Evolutionary conservation across 2,113 vertebrate species (phyloP).

Genomic region (Toxotes jaculatrix): DNA sequence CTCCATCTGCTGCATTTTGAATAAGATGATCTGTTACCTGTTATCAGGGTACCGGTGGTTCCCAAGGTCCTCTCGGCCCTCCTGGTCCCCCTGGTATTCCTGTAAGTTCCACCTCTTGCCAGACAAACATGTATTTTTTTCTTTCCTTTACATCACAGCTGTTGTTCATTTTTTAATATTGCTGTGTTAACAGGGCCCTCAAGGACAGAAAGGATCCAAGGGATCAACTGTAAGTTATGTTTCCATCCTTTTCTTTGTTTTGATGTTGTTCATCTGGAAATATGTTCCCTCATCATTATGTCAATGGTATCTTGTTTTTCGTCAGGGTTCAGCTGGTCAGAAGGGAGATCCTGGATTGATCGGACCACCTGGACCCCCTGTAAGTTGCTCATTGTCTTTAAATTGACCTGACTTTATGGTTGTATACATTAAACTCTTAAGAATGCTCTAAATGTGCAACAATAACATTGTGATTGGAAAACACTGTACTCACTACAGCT

Average conservation of each 20-base stretch:
- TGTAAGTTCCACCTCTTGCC: conserved; percentile 83
- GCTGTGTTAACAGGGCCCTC: conserved; percentile 86
- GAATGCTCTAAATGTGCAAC: background rate
- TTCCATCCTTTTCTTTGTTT: conserved; percentile 16
- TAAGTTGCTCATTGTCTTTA: conserved; percentile 79
- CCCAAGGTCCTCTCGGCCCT: conserved; percentile 91
- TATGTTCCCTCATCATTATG: background rate
- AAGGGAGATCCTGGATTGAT: conserved; percentile 95
- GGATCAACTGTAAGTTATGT: conserved; percentile 90
- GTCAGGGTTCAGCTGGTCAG: conserved; percentile 91
- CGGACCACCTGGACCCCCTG: conserved; percentile 93
- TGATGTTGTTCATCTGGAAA: background rate
- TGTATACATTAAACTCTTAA: background rate
- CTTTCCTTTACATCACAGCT: background rate
- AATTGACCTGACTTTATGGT: background rate
- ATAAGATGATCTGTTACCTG: conserved; percentile 11
- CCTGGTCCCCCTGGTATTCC: conserved; percentile 96
- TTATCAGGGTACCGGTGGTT: conserved; percentile 88
- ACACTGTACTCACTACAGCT: background rate
- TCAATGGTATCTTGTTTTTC: conserved; percentile 12
- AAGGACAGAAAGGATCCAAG: conserved; percentile 96
- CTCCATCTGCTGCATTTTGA: background rate
- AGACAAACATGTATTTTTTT: background rate
- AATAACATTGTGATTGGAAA: background rate
- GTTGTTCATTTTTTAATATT: background rate